phyloP scores from a whole-genome alignment of 2,113 vertebrate genomes.

The Phalacrocorax aristotelis region DNA sequence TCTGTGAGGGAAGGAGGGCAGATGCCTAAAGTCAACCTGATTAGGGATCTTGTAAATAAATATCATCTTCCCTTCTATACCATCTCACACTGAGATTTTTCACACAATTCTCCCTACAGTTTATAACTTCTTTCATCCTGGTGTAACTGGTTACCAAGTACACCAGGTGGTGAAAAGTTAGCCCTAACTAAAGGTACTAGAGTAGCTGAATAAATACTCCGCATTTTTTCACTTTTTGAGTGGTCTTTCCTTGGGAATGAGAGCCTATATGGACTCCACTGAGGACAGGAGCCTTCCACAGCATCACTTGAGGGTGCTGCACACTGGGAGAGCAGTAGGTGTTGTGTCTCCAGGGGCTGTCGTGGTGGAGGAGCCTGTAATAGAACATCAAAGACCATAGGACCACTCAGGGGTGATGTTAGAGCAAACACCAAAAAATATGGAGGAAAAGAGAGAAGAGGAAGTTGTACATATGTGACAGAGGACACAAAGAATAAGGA shows the following conservation, averaged over 20 bases:
- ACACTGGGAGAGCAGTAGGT: background rate
- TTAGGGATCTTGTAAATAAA: background rate
- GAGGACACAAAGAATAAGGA: background rate
- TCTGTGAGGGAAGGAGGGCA: background rate
- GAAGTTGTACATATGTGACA: background rate
- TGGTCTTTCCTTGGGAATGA: background rate
- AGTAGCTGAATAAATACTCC: background rate
- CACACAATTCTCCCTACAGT: background rate
- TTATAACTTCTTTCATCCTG: background rate
- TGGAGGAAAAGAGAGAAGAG: background rate
- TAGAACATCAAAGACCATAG: fast-evolving
- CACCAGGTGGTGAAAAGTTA: background rate
- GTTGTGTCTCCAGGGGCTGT: background rate
- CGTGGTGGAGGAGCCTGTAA: background rate
- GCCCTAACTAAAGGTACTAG: background rate
- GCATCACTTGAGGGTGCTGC: background rate
- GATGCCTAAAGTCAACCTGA: background rate
- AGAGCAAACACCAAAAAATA: background rate
- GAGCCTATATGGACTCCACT: background rate
- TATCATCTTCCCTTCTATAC: background rate
- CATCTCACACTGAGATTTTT: background rate
- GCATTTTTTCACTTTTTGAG: background rate
- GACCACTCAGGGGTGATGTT: background rate
- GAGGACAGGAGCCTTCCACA: background rate
- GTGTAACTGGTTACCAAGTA: background rate